Conservation (phyloP, 2,797 vertebrate species). For the Clarias laeviceps region DNA sequence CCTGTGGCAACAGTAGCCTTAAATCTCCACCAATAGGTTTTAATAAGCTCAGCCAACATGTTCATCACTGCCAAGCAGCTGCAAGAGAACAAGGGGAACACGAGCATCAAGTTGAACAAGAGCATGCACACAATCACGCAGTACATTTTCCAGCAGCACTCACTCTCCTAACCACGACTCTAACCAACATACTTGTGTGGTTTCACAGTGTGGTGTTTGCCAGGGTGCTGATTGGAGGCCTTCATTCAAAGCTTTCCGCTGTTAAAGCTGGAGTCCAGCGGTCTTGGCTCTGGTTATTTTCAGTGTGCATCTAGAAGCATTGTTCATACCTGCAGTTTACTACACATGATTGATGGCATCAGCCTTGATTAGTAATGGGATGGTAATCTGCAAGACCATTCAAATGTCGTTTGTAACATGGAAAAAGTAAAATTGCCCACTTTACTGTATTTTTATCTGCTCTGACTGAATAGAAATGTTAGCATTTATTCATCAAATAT, state of each 20-base stretch:
- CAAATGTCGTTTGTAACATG: constrained; percentile 11
- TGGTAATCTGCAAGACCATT: constrained; percentile 24
- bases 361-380: constrained; percentile 39
- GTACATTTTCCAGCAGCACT: constrained; percentile 26
- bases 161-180: constrained; percentile 4
- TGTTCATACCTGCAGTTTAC: constrained; percentile 24
- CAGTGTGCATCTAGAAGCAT: constrained; percentile 1
- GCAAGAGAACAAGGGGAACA: constrained; percentile 15
- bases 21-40: constrained; percentile 8
- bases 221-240: constrained; percentile 34
- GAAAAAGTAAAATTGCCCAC: constrained; percentile 31
- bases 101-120: constrained; percentile 14
- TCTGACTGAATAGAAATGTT: constrained; percentile 4
- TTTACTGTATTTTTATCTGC: constrained; percentile 21
- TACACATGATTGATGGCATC: constrained; percentile 12
- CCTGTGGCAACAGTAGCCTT: constrained; percentile 24
- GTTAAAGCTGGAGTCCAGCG: constrained; percentile 17
- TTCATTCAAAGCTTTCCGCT: constrained; percentile 30
- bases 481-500: constrained; percentile 4
- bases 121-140: constrained; percentile 23
- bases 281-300: constrained; percentile 26
- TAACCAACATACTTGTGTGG: background rate
- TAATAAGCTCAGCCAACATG: background rate
- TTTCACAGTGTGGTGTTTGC: constrained; percentile 31
- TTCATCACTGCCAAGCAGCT: constrained; percentile 28